Conservation (phyloP, 2,888 invertebrate genomes). For the Cremastobaeus sp. region DNA sequence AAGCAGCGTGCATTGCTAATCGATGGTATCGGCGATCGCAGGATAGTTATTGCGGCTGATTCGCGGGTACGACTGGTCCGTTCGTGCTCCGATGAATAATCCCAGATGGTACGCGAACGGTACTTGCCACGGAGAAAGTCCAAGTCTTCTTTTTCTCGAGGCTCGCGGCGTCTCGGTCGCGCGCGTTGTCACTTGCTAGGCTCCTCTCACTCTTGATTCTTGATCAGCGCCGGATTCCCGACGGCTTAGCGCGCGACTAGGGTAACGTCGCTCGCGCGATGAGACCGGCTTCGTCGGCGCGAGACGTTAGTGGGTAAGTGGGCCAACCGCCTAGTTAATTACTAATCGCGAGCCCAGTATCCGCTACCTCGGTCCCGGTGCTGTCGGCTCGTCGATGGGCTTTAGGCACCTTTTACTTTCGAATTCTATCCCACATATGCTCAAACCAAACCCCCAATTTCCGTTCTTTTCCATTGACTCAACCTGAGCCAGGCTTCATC, state of each 20-base stretch:
- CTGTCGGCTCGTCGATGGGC: constrained; percentile 44
- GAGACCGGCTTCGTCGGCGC: constrained; percentile 60
- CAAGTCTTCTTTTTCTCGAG: constrained; percentile 52
- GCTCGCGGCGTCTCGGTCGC: constrained; percentile 30
- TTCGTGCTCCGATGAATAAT: constrained; percentile 32
- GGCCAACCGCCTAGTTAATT: constrained; percentile 73
- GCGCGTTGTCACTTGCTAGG: constrained; percentile 23
- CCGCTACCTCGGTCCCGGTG: constrained; percentile 54
- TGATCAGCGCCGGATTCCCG: constrained; percentile 22
- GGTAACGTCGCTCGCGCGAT: constrained; percentile 47
- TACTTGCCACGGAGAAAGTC: constrained; percentile 77
- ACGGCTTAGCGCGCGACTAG: constrained; percentile 33
- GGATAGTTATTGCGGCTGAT: constrained; percentile 13
- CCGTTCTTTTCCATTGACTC: constrained; percentile 2
- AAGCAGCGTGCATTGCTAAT: too few relatives aligned
- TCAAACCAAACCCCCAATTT: constrained; percentile 11
- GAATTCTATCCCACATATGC: constrained; percentile 38
- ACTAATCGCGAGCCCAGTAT: constrained; percentile 66
- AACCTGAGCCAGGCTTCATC: constrained; percentile 3
- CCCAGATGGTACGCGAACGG: constrained; percentile 71
- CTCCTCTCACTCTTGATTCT: constrained; percentile 32
- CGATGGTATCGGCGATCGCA: too few relatives aligned
- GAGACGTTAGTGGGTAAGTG: constrained; percentile 77
- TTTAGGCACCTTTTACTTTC: constrained; percentile 62
- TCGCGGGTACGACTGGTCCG: constrained; percentile 12